Base-by-base conservation (phyloP, 30 jellyfish, hydroid and myxozoan genomes). In the Hydractinia echinata region DNA sequence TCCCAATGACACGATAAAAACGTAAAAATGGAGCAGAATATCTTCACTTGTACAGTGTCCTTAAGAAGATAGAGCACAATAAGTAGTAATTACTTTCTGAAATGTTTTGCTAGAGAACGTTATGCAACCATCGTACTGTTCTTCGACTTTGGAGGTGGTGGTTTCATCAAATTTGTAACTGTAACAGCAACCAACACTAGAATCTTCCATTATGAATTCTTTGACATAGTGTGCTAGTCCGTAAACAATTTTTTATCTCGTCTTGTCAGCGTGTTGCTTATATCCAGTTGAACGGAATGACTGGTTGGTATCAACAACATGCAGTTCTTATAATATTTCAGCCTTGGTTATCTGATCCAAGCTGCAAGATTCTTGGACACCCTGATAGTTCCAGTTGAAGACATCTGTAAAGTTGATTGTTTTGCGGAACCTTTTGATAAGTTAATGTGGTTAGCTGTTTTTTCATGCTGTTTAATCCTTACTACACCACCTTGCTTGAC, bases 121-220 rank as follows among this genome's bases (percentile, higher is more conserved):
- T 56, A 56, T 56, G 68, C n/a, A 56, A 9, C 68, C 68, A 56
- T n/a, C 68, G n/a, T 56, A 56, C 68, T 56, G 68, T 56, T 56
- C n/a, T 56, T 56, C n/a, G 10, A 56, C 68, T 56, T 56, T 10
- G n/a, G 68, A 56, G n/a, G 68, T 56, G 68, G 68, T 56, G 68
- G 68, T 56, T 56, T 56, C 68, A 56, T 56, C 68, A 56, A 56
- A 56, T n/a, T 56, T 56, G 68, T 9, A 56, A n/a, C 13, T 56
- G 68, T 9, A 56, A 9, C 13, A n/a, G 13, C n/a, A 9, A 9
- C n/a, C n/a, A 56, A 10, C 13, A 56, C 10, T 56, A n/a, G 10
- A 10, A 56, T 10, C 68, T 56, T 9, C 10, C 68, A 56, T n/a
- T n/a, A n/a, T n/a, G n/a, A n/a, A n/a, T n/a, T n/a, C n/a, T n/a